phyloP scores from a whole-genome alignment of 2,113 vertebrate species.

The Tympanuchus pallidicinctus region DNA sequence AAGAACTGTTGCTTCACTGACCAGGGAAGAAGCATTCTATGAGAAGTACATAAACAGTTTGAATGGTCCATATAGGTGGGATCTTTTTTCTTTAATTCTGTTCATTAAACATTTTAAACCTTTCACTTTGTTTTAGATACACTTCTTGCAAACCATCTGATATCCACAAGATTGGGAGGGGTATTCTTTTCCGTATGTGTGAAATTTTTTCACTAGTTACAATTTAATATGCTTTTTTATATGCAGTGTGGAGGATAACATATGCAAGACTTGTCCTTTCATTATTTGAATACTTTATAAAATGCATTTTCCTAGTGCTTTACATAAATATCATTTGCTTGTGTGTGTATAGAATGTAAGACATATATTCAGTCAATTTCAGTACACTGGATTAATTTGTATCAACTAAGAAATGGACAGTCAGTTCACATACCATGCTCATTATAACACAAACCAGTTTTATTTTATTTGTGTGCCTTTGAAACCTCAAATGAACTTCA shows the following conservation, averaged over 20 bases:
- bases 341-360: background rate
- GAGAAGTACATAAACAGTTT: conserved; percentile 56
- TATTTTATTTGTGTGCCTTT: background rate
- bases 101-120: background rate
- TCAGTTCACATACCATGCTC: background rate
- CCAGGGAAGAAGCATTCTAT: conserved; percentile 74
- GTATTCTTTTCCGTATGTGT: background rate
- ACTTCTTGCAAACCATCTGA: background rate
- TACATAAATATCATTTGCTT: background rate
- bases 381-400: background rate
- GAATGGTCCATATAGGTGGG: conserved; percentile 66
- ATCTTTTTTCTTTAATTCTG: background rate
- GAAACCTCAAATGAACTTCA: background rate
- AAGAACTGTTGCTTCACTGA: conserved; percentile 65
- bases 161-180: background rate
- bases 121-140: background rate
- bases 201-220: background rate
- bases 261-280: background rate
- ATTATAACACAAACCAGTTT: background rate
- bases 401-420: background rate
- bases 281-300: background rate
- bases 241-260: background rate
- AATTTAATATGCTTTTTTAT: background rate
- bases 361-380: background rate
- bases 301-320: background rate